phyloP scores from a whole-genome alignment of 2,888 invertebrate species.

The Conops quadrifasciatus region DNA sequence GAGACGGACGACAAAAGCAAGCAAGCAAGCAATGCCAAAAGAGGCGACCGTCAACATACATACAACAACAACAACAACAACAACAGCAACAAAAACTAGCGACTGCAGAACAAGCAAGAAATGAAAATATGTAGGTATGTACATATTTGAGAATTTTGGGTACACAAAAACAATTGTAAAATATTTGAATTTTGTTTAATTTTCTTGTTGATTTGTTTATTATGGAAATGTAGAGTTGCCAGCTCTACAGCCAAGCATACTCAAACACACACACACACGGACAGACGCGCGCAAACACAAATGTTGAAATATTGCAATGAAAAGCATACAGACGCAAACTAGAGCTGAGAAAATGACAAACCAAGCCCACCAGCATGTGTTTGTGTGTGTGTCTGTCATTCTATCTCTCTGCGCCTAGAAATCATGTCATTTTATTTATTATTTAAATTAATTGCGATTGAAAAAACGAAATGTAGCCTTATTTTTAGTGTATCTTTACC shows the following conservation, averaged over 20 bases:
- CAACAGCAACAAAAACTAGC: background rate
- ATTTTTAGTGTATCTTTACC: conserved; percentile 14
- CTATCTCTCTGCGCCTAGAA: background rate
- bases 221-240: conserved; percentile 30
- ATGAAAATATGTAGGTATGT: conserved; percentile 2
- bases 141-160: background rate
- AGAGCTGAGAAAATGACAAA: too few species aligned
- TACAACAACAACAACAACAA: background rate
- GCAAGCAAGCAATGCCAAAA: conserved; percentile 2
- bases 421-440: conserved; percentile 26
- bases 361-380: background rate
- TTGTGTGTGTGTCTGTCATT: background rate
- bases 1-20: background rate
- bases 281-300: conserved; percentile 16
- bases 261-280: background rate
- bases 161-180: conserved; percentile 26
- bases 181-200: conserved; percentile 29
- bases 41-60: background rate
- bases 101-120: background rate
- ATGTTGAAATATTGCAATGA: too few species aligned
- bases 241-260: background rate
- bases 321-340: too few species aligned
- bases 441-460: conserved; percentile 34
- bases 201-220: conserved; percentile 21
- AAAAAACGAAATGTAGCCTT: conserved; percentile 27